phyloP scores from a whole-genome alignment of 2,113 vertebrate species.

The Chionis minor region DNA sequence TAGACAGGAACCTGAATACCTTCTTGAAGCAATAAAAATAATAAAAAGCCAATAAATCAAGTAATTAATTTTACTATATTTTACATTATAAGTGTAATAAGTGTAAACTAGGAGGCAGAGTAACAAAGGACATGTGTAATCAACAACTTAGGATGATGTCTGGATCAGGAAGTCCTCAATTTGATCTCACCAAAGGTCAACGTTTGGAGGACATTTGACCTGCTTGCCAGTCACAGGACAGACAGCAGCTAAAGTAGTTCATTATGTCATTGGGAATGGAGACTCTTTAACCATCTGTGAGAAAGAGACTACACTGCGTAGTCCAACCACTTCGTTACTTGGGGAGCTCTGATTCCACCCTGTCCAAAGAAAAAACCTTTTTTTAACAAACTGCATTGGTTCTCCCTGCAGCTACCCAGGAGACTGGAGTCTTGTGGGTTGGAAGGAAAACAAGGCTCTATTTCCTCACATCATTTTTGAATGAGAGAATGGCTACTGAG shows the following conservation, averaged over 20 bases:
- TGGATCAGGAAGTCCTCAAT: background rate
- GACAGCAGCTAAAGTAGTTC: background rate
- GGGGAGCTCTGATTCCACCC: background rate
- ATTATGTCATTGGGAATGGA: background rate
- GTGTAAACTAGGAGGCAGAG: background rate
- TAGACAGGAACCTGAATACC: background rate
- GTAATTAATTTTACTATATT: background rate
- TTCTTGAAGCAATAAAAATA: background rate
- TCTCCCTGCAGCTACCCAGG: background rate
- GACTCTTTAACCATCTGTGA: background rate
- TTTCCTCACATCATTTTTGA: background rate
- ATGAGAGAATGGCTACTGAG: background rate
- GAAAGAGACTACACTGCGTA: background rate
- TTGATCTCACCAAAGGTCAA: background rate
- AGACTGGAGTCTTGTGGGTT: background rate
- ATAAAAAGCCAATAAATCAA: background rate
- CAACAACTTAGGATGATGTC: background rate
- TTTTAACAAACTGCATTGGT: background rate
- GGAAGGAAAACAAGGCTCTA: background rate
- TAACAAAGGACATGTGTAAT: background rate
- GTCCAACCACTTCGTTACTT: background rate
- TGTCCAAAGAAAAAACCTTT: background rate
- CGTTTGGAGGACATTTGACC: background rate
- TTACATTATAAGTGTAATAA: background rate
- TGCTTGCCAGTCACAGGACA: background rate